phyloP scores from a whole-genome alignment of 2,113 vertebrate species.

The Elgaria multicarinata region DNA sequence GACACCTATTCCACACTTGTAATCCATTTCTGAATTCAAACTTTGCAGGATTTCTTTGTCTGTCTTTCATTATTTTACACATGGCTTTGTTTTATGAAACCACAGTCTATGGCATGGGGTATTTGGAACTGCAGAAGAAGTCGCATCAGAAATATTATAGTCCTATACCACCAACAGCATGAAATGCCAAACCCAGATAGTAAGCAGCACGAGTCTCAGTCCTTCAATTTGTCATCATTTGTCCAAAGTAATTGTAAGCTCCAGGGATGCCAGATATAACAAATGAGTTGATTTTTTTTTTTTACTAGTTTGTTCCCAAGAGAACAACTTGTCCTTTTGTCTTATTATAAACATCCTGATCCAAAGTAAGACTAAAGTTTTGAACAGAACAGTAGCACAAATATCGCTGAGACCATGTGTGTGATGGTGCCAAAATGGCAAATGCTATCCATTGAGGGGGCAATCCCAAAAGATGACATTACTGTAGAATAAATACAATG shows the following conservation, averaged over 20 bases:
- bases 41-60: not conserved
- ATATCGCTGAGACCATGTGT: not conserved
- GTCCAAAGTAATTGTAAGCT: slow-evolving; percentile 53
- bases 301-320: slow-evolving; percentile 43
- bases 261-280: slow-evolving; percentile 52
- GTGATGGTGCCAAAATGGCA: not conserved
- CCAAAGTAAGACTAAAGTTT: slow-evolving; percentile 20
- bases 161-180: slow-evolving; percentile 35
- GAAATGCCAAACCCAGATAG: slow-evolving; percentile 17
- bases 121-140: slow-evolving; percentile 30
- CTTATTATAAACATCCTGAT: slow-evolving; percentile 44
- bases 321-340: slow-evolving; percentile 58
- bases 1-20: not conserved
- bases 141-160: slow-evolving; percentile 35
- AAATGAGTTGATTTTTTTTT: slow-evolving; percentile 60
- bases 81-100: slow-evolving; percentile 10
- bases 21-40: not conserved
- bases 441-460: not conserved
- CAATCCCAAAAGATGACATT: not conserved
- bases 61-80: not conserved
- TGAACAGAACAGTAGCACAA: not conserved
- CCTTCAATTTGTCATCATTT: slow-evolving; percentile 70
- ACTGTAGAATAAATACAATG: not conserved
- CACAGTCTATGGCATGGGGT: not conserved
- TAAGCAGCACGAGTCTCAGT: slow-evolving; percentile 50